Evolutionary conservation across 2,797 vertebrate genomes (phyloP), one percentile per base, ranked within the genome.

Genomic region (Pangasius djambal): DNA sequence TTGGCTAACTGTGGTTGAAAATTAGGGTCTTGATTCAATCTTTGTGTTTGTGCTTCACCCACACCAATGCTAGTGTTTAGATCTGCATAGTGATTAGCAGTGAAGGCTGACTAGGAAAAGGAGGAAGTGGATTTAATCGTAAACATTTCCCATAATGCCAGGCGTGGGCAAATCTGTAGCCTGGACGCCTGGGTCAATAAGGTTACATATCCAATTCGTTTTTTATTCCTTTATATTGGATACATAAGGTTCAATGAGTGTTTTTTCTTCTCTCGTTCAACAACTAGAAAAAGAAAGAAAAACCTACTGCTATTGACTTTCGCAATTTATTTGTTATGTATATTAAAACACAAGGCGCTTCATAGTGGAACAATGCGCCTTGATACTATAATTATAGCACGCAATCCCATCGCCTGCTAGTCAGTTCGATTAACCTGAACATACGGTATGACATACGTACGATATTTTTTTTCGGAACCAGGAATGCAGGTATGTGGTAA

Each of bases 1-100:
- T 59, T 48, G 34, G 59, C n/a, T 31, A 25, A 31, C 13, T 59
- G 22, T 22, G 52, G 63, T 55, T 61, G 9, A 50, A 84, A 75
- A 74, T 52, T 34, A 72, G 59, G 34, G 10, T 4, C 69, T 52
- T 48, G 44, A 83, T 72, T 82, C 57, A 55, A 55, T 77, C 57
- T 37, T 40, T 40, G 59, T 18, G 16, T 77, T 57, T 84, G 82
- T 72, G 44, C 61, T 18, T 88, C 70, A 13, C 44, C 63, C 83
- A 50, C 87, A 84, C 50, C 20, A 57, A 48, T 31, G 72, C 63
- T 59, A 28, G 59, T 31, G 31, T 82, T 86, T 61, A 61, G 75
- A 72, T 74, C 75, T 48, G 75, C 50, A 8, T 50, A 37, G n/a
- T 82, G 50, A 89, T 86, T 82, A 86, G 28, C 75, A 50, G 6